These are phyloP conservation scores for Lontra canadensis DNA, from an alignment of 2,113 vertebrate genomes.

Conservation along the genomic window DNA sequence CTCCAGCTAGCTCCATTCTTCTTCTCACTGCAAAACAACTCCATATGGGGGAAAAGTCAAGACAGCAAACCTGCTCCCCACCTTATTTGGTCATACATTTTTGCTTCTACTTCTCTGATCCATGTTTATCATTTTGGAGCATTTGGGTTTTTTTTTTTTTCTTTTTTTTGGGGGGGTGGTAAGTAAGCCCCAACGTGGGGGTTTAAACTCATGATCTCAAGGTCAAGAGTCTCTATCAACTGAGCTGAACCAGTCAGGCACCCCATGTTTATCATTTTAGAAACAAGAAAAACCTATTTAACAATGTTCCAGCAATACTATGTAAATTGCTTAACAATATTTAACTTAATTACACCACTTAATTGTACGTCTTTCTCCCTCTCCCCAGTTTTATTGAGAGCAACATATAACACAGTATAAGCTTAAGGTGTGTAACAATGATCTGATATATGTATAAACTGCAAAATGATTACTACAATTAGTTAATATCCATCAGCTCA, in stretches of 20 bases:
- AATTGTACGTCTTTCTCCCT: not conserved
- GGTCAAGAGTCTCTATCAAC: not conserved
- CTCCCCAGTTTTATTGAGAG: not conserved
- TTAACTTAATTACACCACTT: conserved; percentile 1
- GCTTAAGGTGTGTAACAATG: not conserved
- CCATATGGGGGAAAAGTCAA: not conserved
- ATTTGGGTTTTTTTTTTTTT: not conserved
- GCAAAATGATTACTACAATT: not conserved
- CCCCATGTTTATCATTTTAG: not conserved
- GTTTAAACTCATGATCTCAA: not conserved
- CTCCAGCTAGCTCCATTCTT: not conserved
- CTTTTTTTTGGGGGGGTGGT: not conserved
- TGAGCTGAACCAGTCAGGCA: not conserved
- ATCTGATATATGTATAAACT: not conserved
- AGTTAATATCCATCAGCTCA: not conserved
- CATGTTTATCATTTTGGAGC: not conserved
- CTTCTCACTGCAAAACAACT: not conserved
- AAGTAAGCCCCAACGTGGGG: not conserved
- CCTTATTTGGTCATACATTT: not conserved
- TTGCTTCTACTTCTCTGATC: not conserved
- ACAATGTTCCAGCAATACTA: not conserved
- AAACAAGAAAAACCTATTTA: not conserved
- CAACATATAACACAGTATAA: not conserved
- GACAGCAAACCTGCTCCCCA: not conserved
- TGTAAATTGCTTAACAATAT: not conserved